These are phyloP conservation scores for Samia ricini DNA, from an alignment of 1,140 invertebrate species.

Conservation along the genomic window DNA sequence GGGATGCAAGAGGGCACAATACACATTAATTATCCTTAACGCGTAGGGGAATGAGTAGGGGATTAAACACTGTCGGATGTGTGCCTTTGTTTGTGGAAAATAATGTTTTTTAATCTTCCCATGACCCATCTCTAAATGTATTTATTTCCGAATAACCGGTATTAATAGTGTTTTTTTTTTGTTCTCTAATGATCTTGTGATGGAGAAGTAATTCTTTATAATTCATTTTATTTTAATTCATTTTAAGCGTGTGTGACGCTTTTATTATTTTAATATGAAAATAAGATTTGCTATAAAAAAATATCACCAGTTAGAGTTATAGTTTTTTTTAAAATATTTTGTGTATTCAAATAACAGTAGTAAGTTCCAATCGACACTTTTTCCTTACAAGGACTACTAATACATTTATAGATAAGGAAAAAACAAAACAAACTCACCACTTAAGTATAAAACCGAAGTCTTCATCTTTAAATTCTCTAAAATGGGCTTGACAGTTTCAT, in stretches of 20 bases:
- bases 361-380: too few relatives aligned
- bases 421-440: slow-evolving; percentile 80
- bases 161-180: background rate
- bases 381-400: too few relatives aligned
- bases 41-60: slow-evolving; percentile 52
- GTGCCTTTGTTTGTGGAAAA: slow-evolving; percentile 59
- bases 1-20: slow-evolving; percentile 57
- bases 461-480: slow-evolving; percentile 85
- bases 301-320: too few relatives aligned
- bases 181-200: background rate
- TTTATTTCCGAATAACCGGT: slow-evolving; percentile 10
- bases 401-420: background rate
- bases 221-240: background rate
- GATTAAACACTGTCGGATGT: slow-evolving; percentile 29
- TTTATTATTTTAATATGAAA: too few relatives aligned
- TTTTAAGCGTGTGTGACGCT: background rate
- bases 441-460: slow-evolving; percentile 83
- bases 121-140: slow-evolving; percentile 13
- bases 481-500: slow-evolving; percentile 85
- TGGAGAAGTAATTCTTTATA: background rate
- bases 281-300: too few relatives aligned
- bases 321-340: background rate
- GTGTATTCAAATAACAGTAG: too few relatives aligned
- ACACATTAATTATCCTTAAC: slow-evolving; percentile 69
- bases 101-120: slow-evolving; percentile 31